Conservation (phyloP, 2,113 vertebrate genomes). For the Megalops atlanticus region DNA sequence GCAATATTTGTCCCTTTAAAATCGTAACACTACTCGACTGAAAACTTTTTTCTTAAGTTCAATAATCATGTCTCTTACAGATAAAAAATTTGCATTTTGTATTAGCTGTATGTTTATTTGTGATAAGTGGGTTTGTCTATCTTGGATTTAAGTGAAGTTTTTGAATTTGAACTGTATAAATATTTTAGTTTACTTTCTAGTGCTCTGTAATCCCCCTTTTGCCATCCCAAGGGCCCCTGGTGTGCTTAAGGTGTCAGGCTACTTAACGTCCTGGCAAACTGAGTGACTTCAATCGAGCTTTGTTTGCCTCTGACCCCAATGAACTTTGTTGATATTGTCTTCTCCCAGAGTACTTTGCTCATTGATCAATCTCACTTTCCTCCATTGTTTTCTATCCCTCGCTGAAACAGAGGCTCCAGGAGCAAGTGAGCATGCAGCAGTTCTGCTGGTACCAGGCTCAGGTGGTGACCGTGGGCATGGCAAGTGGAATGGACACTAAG, state of each 20-base stretch:
- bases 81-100: no score
- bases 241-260: conserved; percentile 55
- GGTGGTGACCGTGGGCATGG: conserved; percentile 69
- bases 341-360: conserved; percentile 54
- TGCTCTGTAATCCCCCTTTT: neutral
- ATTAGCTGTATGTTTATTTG: no score
- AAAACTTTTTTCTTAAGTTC: no score
- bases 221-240: neutral
- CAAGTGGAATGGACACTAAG: conserved; percentile 70
- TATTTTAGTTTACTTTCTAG: neutral
- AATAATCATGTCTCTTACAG: no score
- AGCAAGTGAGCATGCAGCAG: conserved; percentile 60
- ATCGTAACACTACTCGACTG: no score
- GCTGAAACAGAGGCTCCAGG: conserved; percentile 66
- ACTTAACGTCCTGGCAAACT: conserved; percentile 57
- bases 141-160: neutral
- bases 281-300: conserved; percentile 73
- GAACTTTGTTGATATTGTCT: conserved; percentile 73
- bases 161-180: neutral
- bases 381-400: conserved; percentile 69
- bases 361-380: no score
- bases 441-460: conserved; percentile 66
- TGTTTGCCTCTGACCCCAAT: conserved; percentile 73
- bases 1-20: no score
- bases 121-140: no score